Evolutionary conservation across 1,140 invertebrate species (phyloP).

Genomic region (Batillaria attramentaria): DNA sequence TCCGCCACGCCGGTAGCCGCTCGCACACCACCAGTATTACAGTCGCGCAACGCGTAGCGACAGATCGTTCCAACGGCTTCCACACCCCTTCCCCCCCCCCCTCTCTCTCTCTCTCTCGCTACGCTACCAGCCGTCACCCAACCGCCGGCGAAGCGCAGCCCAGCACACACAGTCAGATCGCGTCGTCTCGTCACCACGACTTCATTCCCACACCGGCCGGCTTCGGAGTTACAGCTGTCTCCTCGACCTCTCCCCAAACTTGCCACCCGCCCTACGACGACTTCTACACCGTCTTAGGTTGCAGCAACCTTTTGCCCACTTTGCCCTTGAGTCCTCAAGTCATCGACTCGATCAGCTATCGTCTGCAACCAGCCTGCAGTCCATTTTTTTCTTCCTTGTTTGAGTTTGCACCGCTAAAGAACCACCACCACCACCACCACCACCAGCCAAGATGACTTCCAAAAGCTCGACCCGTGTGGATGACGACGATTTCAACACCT

Average conservation of each 20-base stretch:
- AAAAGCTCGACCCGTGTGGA: background rate
- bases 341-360: background rate
- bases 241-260: background rate
- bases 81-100: too few relatives aligned
- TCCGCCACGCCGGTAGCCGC: too few relatives aligned
- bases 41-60: too few relatives aligned
- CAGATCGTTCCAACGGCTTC: too few relatives aligned
- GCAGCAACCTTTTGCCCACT: too few relatives aligned
- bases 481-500: constrained; percentile 6
- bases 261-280: too few relatives aligned
- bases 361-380: background rate
- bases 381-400: background rate
- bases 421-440: background rate
- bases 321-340: too few relatives aligned
- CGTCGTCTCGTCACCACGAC: too few relatives aligned
- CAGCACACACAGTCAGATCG: too few relatives aligned
- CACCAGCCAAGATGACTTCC: background rate
- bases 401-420: too few relatives aligned
- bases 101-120: background rate
- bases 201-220: constrained; percentile 13
- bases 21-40: too few relatives aligned
- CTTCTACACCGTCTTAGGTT: too few relatives aligned
- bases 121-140: background rate
- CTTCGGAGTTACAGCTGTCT: background rate
- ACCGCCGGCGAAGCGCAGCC: background rate